Conservation (phyloP, 2,888 invertebrate species). For the Tenthredo distinguenda region DNA sequence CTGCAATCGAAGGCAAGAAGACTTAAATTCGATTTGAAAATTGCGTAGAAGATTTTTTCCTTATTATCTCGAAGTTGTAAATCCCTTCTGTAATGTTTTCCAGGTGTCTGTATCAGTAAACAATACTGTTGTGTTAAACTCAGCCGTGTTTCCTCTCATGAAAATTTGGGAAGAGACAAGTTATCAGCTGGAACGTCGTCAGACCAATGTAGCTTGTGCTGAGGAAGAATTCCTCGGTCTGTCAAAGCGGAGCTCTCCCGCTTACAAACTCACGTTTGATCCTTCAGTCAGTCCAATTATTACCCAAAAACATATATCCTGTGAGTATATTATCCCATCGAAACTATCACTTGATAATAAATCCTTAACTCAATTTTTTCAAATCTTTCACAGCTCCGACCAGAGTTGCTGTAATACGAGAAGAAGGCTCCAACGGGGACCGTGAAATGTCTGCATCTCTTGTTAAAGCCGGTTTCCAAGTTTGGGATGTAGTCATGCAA, state of each 20-base stretch:
- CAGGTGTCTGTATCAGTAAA: conserved; percentile 82
- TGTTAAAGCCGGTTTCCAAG: conserved; percentile 92
- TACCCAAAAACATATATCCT: conserved; percentile 68
- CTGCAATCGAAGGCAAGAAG: conserved; percentile 81
- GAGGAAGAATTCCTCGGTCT: conserved; percentile 88
- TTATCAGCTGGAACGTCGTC: conserved; percentile 91
- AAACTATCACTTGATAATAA: conserved; percentile 53
- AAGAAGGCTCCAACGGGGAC: conserved; percentile 98
- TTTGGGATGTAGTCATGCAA: conserved; percentile 97
- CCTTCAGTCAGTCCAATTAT: conserved; percentile 81
- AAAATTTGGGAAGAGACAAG: conserved; percentile 98
- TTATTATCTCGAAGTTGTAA: conserved; percentile 1
- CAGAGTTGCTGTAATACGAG: conserved; percentile 94
- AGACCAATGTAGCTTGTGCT: conserved; percentile 90
- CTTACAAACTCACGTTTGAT: conserved; percentile 87
- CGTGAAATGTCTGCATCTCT: conserved; percentile 97
- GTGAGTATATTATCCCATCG: conserved; percentile 28
- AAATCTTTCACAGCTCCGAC: conserved; percentile 75
- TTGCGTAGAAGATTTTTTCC: neutral
- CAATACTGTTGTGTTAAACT: conserved; percentile 82
- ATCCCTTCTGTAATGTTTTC: neutral
- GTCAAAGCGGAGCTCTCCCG: conserved; percentile 84
- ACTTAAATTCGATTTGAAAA: neutral
- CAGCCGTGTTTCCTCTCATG: conserved; percentile 85
- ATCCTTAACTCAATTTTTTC: neutral